Base-by-base conservation (phyloP, 2,888 invertebrate species). In the Apamea anceps region DNA sequence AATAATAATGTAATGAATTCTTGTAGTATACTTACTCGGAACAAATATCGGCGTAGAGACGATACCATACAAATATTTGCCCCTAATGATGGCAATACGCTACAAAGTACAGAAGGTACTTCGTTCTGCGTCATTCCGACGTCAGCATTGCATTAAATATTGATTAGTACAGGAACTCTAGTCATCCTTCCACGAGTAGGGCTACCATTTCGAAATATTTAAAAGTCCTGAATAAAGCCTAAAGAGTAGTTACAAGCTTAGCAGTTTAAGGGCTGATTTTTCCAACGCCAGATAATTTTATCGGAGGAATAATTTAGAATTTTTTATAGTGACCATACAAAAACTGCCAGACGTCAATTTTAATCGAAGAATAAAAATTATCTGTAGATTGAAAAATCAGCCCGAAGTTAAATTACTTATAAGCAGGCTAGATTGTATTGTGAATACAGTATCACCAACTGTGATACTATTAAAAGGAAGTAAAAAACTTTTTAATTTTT, bases 71-170 rank as follows among this genome's bases (percentile, higher is more conserved):
- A 72, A 84, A 79, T 72, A 62, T 85, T 66, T 48, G 37, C 60
- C 45, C 15, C 13, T n/a, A 67, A 71, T 62, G 76, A 72, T 85
- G 73, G 67, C 67, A 79, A 74, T 63, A 1, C 13, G 45, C 54
- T 60, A 60, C 76, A 54, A 60, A 65, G 57, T 48, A 57, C 37
- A 54, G 57, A 54, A 77, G 72, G 48, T 68, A 62, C 48, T 51
- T 81, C 63, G 70, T 72, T 68, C 28, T 74, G 68, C 74, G 85
- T 85, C 77, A 86, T 62, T 63, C 28, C 13, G 65, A 72, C 76
- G 67, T 82, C 86, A 85, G 45, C n/a, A 60, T 60, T 62, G 25
- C 72, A 79, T 85, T 81, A 45, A 72, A 72, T 72, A 75, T 81
- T 85, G 67, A 85, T 85, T 77, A 72, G 51, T 28, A 54, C 65